phyloP scores from a whole-genome alignment of 1,140 invertebrate genomes.

The Hetaerina americana region DNA sequence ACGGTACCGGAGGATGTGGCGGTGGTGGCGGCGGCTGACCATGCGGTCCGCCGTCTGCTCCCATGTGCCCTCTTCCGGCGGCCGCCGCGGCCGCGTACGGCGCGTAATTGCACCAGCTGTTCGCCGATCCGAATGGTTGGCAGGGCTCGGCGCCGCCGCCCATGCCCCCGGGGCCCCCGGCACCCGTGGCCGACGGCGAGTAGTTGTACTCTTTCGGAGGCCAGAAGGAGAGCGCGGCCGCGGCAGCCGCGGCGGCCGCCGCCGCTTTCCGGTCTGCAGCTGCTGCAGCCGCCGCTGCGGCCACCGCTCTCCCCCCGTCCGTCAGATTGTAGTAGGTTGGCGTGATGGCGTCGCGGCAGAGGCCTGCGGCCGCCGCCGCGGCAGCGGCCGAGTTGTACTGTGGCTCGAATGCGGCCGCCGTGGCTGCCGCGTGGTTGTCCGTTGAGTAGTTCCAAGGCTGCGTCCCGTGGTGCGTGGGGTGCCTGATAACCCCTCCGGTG shows the following conservation, averaged over 20 bases:
- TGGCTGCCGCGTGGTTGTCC: constrained; percentile 39
- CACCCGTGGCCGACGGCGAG: constrained; percentile 8
- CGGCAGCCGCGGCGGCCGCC: constrained; percentile 31
- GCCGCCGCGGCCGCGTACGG: constrained; percentile 31
- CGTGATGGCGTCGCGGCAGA: constrained; percentile 51
- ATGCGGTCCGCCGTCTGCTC: not conserved
- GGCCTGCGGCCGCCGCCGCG: constrained; percentile 29
- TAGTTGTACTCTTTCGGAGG: constrained; percentile 37
- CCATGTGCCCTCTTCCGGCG: constrained; percentile 22
- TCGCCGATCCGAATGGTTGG: constrained; percentile 54
- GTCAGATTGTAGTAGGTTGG: constrained; percentile 68
- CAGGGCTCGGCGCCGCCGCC: constrained; percentile 29
- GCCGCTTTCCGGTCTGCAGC: constrained; percentile 32
- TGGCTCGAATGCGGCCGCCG: constrained; percentile 36
- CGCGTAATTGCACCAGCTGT: constrained; percentile 56
- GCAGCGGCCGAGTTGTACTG: constrained; percentile 21
- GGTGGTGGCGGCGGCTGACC: constrained; percentile 57
- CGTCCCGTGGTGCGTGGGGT: constrained; percentile 42
- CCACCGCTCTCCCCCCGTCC: constrained; percentile 36
- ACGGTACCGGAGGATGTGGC: constrained; percentile 54
- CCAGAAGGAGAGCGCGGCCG: constrained; percentile 50
- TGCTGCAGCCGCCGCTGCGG: constrained; percentile 32
- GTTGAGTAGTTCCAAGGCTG: constrained; percentile 56
- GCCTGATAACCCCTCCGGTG: constrained; percentile 50
- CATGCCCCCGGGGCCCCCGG: constrained; percentile 23